Percentiles rank a stretch among this genome's conserved stretches.
These are phyloP conservation scores for Ephialtes manifestator DNA, from an alignment of 2,888 invertebrate genomes.

Conservation along the genomic window DNA sequence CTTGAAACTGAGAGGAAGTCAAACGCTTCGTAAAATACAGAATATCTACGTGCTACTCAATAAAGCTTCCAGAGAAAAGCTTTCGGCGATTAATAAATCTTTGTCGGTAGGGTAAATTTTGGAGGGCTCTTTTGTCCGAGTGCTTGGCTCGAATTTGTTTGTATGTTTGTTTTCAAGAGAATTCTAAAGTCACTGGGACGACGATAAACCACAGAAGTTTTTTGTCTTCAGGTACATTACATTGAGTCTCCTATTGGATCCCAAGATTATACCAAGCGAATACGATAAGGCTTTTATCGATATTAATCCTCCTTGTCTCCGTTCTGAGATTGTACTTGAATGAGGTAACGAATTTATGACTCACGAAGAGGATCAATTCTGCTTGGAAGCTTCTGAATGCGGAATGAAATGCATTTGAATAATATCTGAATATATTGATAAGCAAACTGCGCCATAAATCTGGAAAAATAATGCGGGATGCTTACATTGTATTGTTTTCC, in stretches of 20 bases:
- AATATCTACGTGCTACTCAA: not conserved
- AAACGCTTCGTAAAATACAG: conserved; percentile 1
- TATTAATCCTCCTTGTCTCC: not conserved
- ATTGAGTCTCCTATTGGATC: not conserved
- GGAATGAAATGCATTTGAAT: not conserved
- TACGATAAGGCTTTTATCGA: conserved; percentile 6
- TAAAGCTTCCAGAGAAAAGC: conserved; percentile 22
- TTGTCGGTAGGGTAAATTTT: conserved; percentile 13
- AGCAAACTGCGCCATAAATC: not conserved
- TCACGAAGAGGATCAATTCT: not conserved
- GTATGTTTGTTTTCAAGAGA: conserved; percentile 2
- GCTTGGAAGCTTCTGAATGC: not conserved
- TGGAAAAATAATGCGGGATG: not conserved
- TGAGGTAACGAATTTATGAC: conserved; percentile 10
- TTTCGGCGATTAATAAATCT: conserved; percentile 58
- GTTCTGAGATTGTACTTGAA: not conserved
- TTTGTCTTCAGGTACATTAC: not conserved
- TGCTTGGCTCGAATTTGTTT: not conserved
- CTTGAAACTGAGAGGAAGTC: not conserved
- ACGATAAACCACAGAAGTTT: not conserved
- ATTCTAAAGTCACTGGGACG: not conserved
- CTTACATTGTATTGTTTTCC: not conserved
- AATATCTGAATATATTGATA: not conserved
- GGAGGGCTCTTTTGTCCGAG: conserved; percentile 2
- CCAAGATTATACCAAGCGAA: not conserved